Conservation (phyloP, 2,113 vertebrate species). For the Dicrurus megarhynchus region DNA sequence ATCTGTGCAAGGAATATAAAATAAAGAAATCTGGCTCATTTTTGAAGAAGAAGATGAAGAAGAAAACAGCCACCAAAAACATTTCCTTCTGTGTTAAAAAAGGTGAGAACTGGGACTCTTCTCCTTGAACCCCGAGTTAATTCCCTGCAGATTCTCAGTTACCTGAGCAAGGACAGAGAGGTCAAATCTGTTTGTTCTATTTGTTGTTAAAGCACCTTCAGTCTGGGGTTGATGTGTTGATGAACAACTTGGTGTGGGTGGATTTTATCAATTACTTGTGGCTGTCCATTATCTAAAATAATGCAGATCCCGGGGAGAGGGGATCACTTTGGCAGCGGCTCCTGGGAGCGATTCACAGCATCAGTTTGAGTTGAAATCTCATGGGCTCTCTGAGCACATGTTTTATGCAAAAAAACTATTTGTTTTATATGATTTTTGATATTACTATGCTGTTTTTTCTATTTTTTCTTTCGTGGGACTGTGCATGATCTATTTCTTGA, state of each 20-base stretch:
- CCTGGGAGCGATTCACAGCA: not conserved
- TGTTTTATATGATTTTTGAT: not conserved
- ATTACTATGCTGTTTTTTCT: not conserved
- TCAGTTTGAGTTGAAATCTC: rapidly evolving
- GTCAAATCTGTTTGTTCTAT: not conserved
- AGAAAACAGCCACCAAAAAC: conserved; percentile 81
- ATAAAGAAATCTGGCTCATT: conserved; percentile 67
- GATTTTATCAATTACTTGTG: not conserved
- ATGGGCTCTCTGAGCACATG: not conserved
- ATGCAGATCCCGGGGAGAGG: not conserved
- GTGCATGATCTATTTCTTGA: not conserved
- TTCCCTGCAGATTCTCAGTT: not conserved
- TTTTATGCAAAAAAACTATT: not conserved
- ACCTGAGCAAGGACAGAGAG: not conserved
- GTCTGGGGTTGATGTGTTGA: not conserved
- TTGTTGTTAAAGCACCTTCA: not conserved
- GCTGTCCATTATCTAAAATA: not conserved
- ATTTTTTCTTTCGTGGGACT: not conserved
- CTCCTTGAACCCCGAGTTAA: not conserved
- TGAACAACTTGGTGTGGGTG: not conserved
- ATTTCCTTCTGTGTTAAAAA: conserved; percentile 90
- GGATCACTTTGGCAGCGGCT: not conserved
- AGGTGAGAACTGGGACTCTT: conserved; percentile 69
- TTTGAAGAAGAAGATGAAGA: conserved; percentile 66
- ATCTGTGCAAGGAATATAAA: conserved; percentile 84